A percentile compares a stretch with the other conserved stretches of the same genome.
These are phyloP conservation scores for Hyles vespertilio DNA, from an alignment of 1,140 invertebrate genomes.

Conservation along the genomic window DNA sequence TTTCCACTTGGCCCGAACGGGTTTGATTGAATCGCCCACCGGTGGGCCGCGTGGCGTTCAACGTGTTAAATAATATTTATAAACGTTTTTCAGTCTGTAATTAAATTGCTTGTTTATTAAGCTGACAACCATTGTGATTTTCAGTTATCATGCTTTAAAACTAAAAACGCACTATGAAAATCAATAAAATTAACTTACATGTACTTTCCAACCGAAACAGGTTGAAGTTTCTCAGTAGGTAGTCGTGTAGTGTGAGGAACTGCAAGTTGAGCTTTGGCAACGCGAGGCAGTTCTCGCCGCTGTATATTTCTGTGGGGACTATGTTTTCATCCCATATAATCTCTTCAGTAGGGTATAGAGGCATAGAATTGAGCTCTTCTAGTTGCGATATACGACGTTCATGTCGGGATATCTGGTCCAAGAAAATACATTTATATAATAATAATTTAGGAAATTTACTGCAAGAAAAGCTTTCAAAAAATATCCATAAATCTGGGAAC, in stretches of 20 bases:
- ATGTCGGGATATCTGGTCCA: constrained; percentile 85
- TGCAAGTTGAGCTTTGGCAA: constrained; percentile 98
- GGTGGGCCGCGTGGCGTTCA: too few relatives aligned
- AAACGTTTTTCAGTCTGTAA: too few relatives aligned
- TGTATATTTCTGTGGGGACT: constrained; percentile 98
- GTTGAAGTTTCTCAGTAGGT: constrained; percentile 97
- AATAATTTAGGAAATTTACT: too few relatives aligned
- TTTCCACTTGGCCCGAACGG: too few relatives aligned
- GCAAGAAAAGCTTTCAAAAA: too few relatives aligned
- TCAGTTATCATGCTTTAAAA: too few relatives aligned
- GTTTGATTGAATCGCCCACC: too few relatives aligned
- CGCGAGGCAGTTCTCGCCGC: constrained; percentile 95
- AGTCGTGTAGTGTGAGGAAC: constrained; percentile 99
- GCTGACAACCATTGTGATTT: too few relatives aligned
- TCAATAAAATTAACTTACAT: constrained; percentile 80
- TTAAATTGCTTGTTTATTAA: too few relatives aligned
- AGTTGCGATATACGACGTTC: constrained; percentile 94
- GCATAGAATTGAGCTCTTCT: constrained; percentile 97
- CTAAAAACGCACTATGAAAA: too few relatives aligned
- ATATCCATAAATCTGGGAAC: too few relatives aligned
- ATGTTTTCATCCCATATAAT: constrained; percentile 99
- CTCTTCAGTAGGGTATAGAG: constrained; percentile 98
- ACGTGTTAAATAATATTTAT: too few relatives aligned
- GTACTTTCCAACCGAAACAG: constrained; percentile 98
- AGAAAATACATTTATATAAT: constrained; percentile 9